Evolutionary conservation across 2,797 vertebrate species (phyloP).

Genomic region (Sitta carolinensis): DNA sequence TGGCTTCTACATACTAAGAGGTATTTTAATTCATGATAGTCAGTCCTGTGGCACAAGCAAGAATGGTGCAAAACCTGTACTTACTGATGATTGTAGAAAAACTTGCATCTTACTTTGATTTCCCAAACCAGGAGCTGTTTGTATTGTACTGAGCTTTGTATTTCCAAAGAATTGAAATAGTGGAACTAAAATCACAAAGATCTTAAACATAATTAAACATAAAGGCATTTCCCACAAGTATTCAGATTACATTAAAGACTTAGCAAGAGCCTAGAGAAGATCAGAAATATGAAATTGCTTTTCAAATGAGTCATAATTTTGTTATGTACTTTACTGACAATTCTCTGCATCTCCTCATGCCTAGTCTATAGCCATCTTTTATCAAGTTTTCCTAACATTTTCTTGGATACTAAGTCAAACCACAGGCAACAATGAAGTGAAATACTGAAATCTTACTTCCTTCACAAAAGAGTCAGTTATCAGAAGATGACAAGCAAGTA

Average conservation of each 20-base stretch:
- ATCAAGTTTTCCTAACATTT: background rate
- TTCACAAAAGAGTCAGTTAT: background rate
- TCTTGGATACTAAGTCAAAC: background rate
- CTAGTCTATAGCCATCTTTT: background rate
- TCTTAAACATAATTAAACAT: background rate
- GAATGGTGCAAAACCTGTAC: background rate
- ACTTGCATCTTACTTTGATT: background rate
- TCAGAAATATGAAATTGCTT: background rate
- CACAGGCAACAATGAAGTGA: background rate
- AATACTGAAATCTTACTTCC: background rate
- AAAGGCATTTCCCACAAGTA: background rate
- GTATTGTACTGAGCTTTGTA: background rate
- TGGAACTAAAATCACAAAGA: background rate
- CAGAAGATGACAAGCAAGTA: background rate
- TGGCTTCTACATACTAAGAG: background rate
- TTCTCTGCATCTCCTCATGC: background rate
- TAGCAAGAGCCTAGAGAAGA: background rate
- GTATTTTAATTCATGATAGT: background rate
- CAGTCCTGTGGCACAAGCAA: background rate
- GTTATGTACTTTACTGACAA: background rate
- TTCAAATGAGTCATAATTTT: background rate
- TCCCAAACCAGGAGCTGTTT: background rate
- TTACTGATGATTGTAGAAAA: background rate
- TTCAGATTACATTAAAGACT: background rate
- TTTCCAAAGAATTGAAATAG: background rate